A percentile compares a stretch with the other conserved stretches of the same genome.
These are phyloP conservation scores for Oryzaephilus surinamensis DNA, from an alignment of 1,140 invertebrate genomes.

Conservation along the genomic window DNA sequence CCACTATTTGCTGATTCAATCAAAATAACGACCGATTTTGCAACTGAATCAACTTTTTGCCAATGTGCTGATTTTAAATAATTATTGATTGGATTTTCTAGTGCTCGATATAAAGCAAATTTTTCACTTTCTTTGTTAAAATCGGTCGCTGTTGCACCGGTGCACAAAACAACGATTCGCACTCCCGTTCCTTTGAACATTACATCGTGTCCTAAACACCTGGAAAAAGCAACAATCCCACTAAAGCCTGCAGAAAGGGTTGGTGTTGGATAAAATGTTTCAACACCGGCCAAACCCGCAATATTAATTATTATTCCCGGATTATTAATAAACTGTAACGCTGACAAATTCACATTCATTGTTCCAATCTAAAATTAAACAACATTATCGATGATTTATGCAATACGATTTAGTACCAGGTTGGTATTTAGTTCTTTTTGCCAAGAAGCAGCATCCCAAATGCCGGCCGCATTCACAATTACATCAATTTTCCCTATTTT, in stretches of 20 bases:
- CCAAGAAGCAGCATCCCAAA: slow-evolving; percentile 27
- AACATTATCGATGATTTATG: slow-evolving; percentile 7
- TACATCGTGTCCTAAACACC: slow-evolving; percentile 35
- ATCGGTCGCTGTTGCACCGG: slow-evolving; percentile 41
- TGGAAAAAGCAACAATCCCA: slow-evolving; percentile 24
- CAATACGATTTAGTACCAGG: slow-evolving; percentile 20
- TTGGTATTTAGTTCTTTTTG: slow-evolving; percentile 28
- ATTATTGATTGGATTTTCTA: slow-evolving; percentile 20
- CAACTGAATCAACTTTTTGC: slow-evolving; percentile 26
- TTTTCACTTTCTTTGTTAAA: slow-evolving; percentile 39
- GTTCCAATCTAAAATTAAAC: slow-evolving; percentile 14
- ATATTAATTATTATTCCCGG: slow-evolving; percentile 29
- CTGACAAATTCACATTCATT: too few relatives aligned
- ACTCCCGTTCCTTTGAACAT: slow-evolving; percentile 42
- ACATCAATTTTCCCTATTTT: slow-evolving; percentile 24
- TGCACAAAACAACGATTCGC: slow-evolving; percentile 44
- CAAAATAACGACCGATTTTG: slow-evolving; percentile 21
- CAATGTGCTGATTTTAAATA: slow-evolving; percentile 16
- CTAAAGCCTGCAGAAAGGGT: slow-evolving; percentile 19
- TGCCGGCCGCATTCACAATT: slow-evolving; percentile 25
- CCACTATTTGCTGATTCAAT: slow-evolving; percentile 21
- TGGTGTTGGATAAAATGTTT: slow-evolving; percentile 20
- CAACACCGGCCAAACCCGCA: slow-evolving; percentile 19
- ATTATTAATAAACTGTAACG: too few relatives aligned
- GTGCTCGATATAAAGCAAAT: slow-evolving; percentile 21